Base-by-base conservation (phyloP, 30 jellyfish, hydroid and myxozoan genomes). In the Pelagia noctiluca region DNA sequence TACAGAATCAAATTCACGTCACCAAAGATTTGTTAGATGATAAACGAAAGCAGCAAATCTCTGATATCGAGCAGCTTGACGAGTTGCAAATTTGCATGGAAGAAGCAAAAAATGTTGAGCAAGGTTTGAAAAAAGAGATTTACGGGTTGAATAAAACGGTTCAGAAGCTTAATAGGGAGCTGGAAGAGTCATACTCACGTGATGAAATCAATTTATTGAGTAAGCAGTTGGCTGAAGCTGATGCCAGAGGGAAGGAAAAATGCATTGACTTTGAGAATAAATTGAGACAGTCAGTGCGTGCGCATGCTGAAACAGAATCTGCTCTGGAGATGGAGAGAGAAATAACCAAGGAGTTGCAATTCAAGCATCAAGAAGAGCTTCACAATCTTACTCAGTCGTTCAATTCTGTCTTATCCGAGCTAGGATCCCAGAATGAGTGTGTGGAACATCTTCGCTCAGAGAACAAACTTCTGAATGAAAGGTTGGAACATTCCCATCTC, bases 71-170 rank as follows among this genome's bases (percentile, higher is more conserved):
- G 25, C 76, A 32, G 28, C 28, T 79, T 35, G 97, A 82, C 22
- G 83, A 80, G 49, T 82, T 89, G 52, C 78, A 82, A 67, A 61
- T 50, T 28, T 23, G 19, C 49, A 24, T 68, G 22, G 91, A 38
- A 50, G 36, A 5, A n/a, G 52, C 46, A n/a, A 70, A 23, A 32
- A 84, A 61, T 8, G 80, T 26, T 11, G 78, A 83, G 42, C 30
- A 13, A 46, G 35, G 60, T 42, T 12, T 62, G 30, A 42, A 42
- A 36, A 77, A 70, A 13, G 23, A 48, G 24, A 16, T 72, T 1
- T 32, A 29, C 2, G 34, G 21, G 16, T 5, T 57, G 81, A 57
- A 24, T 16, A 67, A 18, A 53, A 46, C 26, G 10, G 25, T 3
- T 12, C 61, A 3, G n/a, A 50, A 34, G 35, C 35, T 83, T 31